Percentiles rank a stretch among this genome's conserved stretches.
Conservation (phyloP, 2,797 vertebrate species). For the Petrocephalus sullivani region DNA sequence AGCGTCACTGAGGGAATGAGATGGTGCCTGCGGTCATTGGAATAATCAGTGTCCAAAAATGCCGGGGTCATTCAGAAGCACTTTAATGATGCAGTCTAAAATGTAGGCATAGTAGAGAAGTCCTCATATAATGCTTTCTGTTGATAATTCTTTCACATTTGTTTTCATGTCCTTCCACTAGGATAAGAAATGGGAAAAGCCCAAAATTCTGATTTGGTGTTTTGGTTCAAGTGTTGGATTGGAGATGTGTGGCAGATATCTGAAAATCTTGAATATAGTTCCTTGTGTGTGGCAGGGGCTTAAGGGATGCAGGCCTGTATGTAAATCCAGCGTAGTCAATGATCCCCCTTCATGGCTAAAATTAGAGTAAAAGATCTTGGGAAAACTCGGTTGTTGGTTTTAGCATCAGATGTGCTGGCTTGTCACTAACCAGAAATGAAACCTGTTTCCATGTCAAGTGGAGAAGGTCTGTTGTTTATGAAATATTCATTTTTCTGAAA, state of each 20-base stretch:
- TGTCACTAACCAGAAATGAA: not conserved
- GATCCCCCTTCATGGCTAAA: not conserved
- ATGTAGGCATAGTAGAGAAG: not conserved
- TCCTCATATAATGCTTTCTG: not conserved
- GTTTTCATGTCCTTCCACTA: not conserved
- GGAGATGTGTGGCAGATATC: not conserved
- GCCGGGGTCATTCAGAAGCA: not conserved
- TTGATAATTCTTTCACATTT: not conserved
- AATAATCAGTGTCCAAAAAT: conserved; percentile 4
- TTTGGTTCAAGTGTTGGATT: not conserved
- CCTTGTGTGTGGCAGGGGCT: not conserved
- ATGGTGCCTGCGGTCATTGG: not conserved
- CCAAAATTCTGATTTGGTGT: not conserved
- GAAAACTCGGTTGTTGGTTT: not conserved
- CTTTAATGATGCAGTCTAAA: not conserved
- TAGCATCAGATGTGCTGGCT: not conserved
- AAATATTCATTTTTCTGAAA: conserved; percentile 47
- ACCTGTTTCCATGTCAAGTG: not conserved
- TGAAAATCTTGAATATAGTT: not conserved
- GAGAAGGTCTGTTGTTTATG: conserved; percentile 43
- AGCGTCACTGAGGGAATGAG: not conserved
- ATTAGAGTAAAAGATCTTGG: not conserved
- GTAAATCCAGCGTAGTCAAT: not conserved
- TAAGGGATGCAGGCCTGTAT: not conserved
- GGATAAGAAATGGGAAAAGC: not conserved